Evolutionary conservation across 2,797 vertebrate species (phyloP), one percentile per base, ranked within the genome.

Genomic region (Anabacerthia variegaticeps): DNA sequence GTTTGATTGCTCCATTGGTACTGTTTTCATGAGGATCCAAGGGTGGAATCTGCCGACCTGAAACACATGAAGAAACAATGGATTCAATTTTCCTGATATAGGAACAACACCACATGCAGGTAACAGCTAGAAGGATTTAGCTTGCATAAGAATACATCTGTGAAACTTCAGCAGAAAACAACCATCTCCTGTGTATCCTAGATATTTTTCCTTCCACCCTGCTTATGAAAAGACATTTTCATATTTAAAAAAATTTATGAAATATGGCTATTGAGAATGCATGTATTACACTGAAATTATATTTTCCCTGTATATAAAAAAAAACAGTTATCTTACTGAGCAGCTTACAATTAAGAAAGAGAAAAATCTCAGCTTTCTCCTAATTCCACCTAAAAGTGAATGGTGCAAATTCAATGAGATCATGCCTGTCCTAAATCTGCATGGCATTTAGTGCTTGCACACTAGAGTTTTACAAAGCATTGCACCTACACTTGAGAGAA

Each of bases 1-100:
- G 97, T 96, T 99, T 99, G 92, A 99, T 99, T 63, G 98, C 98
- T 65, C 99, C 99, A 34, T 98, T 98, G 97, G 98, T 98, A 58
- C 98, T 98, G 49, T 98, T 98, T 89, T 99, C 99, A 28, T 98
- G 98, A 86, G 98, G 98, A 95, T 99, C 98, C 98, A 99, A 97
- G 10, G 99, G 99, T 32, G 99, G 99, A 86, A 99, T 99, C 96
- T 99, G 99, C 95, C 98, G 98, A 98, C 99, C 99, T 99, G 92
- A 84, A 98, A 98, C 30, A 98, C 24, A 98, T 1, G 14, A 93
- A 39, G 36, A 76, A 37, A 91, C 30, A 77, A 19, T 82, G n/a
- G 96, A 86, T 84, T 92, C 14, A 27, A 12, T 87, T 82, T 84
- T 91, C 27, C 44, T 48, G 12, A 37, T 44, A 12, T 7, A 59